Evolutionary conservation across 1,140 invertebrate genomes (phyloP), one percentile per base, ranked within the genome.

Genomic region (Spodoptera frugiperda): DNA sequence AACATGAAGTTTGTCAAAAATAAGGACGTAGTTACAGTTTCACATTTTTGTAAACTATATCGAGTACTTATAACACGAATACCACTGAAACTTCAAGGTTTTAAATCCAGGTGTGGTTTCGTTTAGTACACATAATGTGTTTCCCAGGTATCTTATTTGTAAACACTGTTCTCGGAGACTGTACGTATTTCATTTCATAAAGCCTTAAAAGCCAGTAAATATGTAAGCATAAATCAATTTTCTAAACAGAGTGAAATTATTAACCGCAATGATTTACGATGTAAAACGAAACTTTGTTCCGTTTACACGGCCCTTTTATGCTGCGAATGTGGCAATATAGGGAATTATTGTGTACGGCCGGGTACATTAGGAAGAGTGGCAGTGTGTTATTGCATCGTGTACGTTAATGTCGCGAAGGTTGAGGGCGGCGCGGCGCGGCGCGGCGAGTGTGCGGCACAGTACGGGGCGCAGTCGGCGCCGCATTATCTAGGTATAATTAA

Each of bases 401-500:
- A 85, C 79, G 81, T 88, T 90, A 89, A 91, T 88, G 87, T 87
- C 78, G 76, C 81, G 78, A 75, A 82, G 78, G 79, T 78, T 77
- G 82, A 82, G 61, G 80, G 75, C 63, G 63, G 79, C 72, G 80
- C 53, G 54, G 54, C 19, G 19, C 54, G 57, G 57, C 55, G 12
- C 55, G 57, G 57, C 21, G 3, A 19, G 63, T 57, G 76, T 78
- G 79, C 86, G 88, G 83, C 72, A 78, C 79, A 81, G n/a, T 53
- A 53, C 33, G 51, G 79, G 79, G 82, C 84, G 84, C 84, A 87
- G 83, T 88, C 86, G 85, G 84, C 86, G 85, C 78, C 84, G 82
- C 78, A 89, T 89, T 86, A 86, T 91, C 91, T 91, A 88, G 84
- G 82, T 88, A 89, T 89, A 93, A 93, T 93, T 93, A 93, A 89